These are phyloP conservation scores for Elegia similella DNA, from an alignment of 2,888 invertebrate genomes.

Conservation along the genomic window DNA sequence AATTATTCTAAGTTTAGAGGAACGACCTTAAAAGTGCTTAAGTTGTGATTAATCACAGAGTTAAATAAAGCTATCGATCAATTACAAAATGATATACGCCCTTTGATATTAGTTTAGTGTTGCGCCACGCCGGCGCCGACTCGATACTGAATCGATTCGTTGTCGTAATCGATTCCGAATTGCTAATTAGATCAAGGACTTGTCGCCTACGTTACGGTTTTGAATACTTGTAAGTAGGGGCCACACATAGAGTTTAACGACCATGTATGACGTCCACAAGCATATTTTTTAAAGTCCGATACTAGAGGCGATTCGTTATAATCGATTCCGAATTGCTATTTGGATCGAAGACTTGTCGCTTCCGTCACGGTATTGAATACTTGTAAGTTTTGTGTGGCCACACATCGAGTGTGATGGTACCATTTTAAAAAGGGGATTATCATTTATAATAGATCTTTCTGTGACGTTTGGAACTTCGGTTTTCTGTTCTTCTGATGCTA, in stretches of 20 bases:
- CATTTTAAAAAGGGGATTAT: no score
- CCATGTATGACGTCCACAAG: no score
- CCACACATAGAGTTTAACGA: no score
- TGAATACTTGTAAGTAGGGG: neutral
- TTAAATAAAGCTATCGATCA: constrained; percentile 12
- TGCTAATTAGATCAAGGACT: constrained; percentile 33
- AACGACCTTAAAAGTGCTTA: neutral
- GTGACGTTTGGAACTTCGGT: no score
- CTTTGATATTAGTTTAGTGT: constrained; percentile 10
- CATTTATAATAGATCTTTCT: no score
- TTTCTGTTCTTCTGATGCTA: no score
- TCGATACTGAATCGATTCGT: constrained; percentile 23
- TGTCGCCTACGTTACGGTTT: constrained; percentile 16
- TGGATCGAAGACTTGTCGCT: constrained; percentile 29
- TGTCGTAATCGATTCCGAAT: constrained; percentile 29
- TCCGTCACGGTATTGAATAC: constrained; percentile 9
- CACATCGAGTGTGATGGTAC: no score
- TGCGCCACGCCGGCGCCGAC: constrained; percentile 23
- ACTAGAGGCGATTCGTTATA: constrained; percentile 15
- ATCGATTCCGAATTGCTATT: constrained; percentile 30
- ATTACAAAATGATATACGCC: constrained; percentile 25
- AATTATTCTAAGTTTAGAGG: no score
- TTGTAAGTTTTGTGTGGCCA: neutral
- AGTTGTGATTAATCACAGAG: neutral
- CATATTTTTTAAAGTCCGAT: no score